These are phyloP conservation scores for Molanna angustata DNA, from an alignment of 2,888 invertebrate species.

Conservation along the genomic window DNA sequence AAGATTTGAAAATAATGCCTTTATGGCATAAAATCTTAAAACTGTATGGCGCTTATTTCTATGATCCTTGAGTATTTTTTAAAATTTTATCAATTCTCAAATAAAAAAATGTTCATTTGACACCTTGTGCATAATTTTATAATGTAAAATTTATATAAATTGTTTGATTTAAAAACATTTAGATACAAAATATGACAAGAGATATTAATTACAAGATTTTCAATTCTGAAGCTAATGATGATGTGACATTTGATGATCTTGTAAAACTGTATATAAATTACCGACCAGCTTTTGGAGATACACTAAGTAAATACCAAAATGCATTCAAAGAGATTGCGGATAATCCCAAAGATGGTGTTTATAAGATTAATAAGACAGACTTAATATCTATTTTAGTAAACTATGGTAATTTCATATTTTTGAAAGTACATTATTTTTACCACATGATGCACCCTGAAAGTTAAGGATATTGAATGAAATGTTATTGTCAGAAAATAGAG, in stretches of 20 bases:
- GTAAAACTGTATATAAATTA: slow-evolving; percentile 66
- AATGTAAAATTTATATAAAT: background rate
- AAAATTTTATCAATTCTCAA: too few relatives aligned
- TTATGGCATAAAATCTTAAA: too few relatives aligned
- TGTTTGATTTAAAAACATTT: slow-evolving; percentile 5
- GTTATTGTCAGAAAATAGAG: too few relatives aligned
- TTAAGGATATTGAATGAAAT: too few relatives aligned
- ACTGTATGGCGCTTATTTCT: too few relatives aligned
- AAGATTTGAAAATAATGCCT: too few relatives aligned
- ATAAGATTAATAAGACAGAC: slow-evolving; percentile 42
- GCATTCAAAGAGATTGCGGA: slow-evolving; percentile 51
- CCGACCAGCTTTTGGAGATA: slow-evolving; percentile 58
- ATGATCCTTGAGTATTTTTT: too few relatives aligned
- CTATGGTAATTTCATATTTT: slow-evolving; percentile 37
- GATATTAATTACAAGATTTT: slow-evolving; percentile 57
- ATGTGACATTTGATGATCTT: slow-evolving; percentile 64
- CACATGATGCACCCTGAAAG: too few relatives aligned
- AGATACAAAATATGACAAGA: slow-evolving; percentile 60
- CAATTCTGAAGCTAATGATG: slow-evolving; percentile 48
- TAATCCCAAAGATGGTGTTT: slow-evolving; percentile 34
- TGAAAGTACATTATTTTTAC: too few relatives aligned
- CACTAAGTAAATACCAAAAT: slow-evolving; percentile 43
- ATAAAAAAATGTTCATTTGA: too few relatives aligned
- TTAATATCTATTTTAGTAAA: slow-evolving; percentile 46
- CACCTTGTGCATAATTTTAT: too few relatives aligned